Conservation (phyloP, 2,888 invertebrate species). For the Kryphioiulus occultus region DNA sequence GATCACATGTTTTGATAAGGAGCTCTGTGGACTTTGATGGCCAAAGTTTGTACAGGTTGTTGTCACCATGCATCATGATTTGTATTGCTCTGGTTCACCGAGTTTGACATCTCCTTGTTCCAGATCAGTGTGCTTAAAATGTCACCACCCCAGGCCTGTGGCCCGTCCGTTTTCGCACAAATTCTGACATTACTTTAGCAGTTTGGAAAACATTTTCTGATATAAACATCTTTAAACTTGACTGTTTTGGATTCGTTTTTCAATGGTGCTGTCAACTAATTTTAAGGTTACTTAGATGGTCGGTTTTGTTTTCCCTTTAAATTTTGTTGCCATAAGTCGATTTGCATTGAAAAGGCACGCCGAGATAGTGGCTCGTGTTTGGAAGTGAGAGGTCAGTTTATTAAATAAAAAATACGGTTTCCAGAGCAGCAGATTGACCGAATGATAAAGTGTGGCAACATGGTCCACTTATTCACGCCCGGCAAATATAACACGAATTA, state of each 20-base stretch:
- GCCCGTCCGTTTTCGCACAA: background rate
- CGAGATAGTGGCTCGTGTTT: constrained; percentile 4
- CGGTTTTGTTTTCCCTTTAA: background rate
- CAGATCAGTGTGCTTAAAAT: background rate
- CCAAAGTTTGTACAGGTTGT: too few relatives aligned
- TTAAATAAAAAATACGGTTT: constrained; percentile 31
- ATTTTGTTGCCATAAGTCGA: background rate
- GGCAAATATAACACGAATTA: background rate
- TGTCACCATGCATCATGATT: too few relatives aligned
- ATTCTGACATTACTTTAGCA: background rate
- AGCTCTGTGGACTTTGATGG: too few relatives aligned
- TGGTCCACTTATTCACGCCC: constrained; percentile 31
- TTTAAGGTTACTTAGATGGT: background rate
- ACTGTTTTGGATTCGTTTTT: background rate
- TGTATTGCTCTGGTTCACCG: too few relatives aligned
- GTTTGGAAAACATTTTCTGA: background rate
- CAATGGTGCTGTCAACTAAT: background rate
- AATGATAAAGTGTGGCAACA: constrained; percentile 18
- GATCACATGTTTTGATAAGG: too few relatives aligned
- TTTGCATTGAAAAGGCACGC: background rate
- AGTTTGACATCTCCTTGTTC: background rate
- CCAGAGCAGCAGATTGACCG: constrained; percentile 10
- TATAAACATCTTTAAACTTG: background rate
- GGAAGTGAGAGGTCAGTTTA: constrained; percentile 9
- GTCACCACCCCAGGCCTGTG: constrained; percentile 1